phyloP scores from a whole-genome alignment of 2,888 invertebrate species.

The Drosophila kuntzei region DNA sequence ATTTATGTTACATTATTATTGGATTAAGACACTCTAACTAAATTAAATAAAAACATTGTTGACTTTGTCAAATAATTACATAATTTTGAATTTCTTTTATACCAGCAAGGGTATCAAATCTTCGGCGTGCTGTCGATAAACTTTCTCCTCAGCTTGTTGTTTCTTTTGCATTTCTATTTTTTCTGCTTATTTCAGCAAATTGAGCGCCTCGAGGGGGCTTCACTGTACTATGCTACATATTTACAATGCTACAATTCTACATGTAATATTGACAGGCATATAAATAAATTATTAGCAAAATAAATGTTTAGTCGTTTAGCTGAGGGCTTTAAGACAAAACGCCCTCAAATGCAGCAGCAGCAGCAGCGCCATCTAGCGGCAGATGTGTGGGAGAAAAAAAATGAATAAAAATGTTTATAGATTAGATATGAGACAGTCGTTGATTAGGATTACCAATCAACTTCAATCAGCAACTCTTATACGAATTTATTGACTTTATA shows the following conservation, averaged over 20 bases:
- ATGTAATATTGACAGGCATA: slow-evolving; percentile 77
- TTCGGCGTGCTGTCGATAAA: neutral
- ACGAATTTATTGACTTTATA: neutral
- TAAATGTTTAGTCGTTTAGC: slow-evolving; percentile 79
- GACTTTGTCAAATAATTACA: too few species aligned
- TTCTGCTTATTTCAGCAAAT: slow-evolving; percentile 79
- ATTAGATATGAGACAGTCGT: slow-evolving; percentile 41
- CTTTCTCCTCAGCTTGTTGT: neutral
- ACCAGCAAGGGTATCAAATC: neutral
- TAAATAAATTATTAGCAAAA: slow-evolving; percentile 81
- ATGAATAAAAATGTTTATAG: slow-evolving; percentile 12
- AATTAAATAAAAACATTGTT: too few species aligned
- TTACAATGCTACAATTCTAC: slow-evolving; percentile 52
- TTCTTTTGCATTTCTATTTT: slow-evolving; percentile 30
- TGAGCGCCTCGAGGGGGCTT: slow-evolving; percentile 64
- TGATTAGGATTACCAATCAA: slow-evolving; percentile 43
- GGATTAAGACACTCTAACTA: too few species aligned
- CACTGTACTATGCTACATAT: slow-evolving; percentile 40
- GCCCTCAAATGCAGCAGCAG: neutral
- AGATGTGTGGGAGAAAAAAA: slow-evolving; percentile 8
- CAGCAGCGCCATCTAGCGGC: slow-evolving; percentile 38
- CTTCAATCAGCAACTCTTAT: slow-evolving; percentile 13
- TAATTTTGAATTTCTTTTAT: too few species aligned
- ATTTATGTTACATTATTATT: too few species aligned
- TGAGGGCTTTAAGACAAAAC: slow-evolving; percentile 39